These are phyloP conservation scores for Eulacestoma nigropectus DNA, from an alignment of 2,113 vertebrate genomes.

Conservation along the genomic window DNA sequence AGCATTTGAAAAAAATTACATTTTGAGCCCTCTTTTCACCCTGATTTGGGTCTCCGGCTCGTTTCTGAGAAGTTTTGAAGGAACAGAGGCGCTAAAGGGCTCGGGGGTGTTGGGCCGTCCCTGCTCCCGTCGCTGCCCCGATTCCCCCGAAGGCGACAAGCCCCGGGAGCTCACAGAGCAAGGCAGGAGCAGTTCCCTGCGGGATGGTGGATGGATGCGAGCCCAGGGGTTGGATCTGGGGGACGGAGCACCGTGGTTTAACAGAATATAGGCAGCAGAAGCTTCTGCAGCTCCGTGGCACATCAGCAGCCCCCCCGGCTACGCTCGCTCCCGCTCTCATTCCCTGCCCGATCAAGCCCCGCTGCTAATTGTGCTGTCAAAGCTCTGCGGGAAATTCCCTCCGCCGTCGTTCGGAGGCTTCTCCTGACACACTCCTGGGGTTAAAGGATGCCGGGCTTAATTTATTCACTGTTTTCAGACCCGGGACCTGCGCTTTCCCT, in stretches of 20 bases:
- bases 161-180: fast-evolving
- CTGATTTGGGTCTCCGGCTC: fast-evolving
- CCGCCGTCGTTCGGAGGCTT: neutral
- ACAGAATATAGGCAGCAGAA: fast-evolving
- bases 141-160: fast-evolving
- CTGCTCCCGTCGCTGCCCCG: neutral
- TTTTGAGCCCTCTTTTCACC: neutral
- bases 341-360: neutral
- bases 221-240: fast-evolving
- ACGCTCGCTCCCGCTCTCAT: neutral
- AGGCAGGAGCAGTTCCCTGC: fast-evolving
- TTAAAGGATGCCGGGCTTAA: neutral
- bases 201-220: neutral
- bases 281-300: neutral
- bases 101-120: fast-evolving
- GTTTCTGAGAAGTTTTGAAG: neutral
- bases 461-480: neutral
- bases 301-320: fast-evolving
- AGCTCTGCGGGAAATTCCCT: neutral
- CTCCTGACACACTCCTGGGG: neutral
- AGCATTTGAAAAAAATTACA: no score
- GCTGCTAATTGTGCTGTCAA: neutral
- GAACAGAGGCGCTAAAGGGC: neutral
- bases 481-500: neutral
- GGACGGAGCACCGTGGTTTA: neutral